Conservation (phyloP, 2,797 vertebrate genomes). For the Strix occidentalis region DNA sequence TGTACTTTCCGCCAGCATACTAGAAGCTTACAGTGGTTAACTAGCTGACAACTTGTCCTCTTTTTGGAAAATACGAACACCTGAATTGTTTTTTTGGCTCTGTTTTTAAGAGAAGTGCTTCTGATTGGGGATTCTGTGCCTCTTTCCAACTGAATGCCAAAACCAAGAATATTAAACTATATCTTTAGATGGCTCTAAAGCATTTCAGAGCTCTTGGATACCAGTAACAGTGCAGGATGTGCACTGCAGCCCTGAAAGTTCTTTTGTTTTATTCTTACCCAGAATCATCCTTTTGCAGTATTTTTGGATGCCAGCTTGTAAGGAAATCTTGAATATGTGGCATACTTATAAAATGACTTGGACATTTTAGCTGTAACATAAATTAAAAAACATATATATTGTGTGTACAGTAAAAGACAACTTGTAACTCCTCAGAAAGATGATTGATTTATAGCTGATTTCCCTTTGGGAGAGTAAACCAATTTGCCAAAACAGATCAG, state of each 20-base stretch:
- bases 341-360: neutral
- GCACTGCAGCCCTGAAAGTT: neutral
- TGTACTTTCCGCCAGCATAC: neutral
- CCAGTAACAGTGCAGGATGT: neutral
- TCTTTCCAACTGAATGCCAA: neutral
- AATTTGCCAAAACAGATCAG: neutral
- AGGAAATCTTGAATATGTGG: neutral
- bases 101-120: neutral
- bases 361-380: neutral
- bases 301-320: neutral
- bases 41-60: neutral
- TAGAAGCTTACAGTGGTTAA: neutral
- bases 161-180: neutral
- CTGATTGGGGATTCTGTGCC: neutral
- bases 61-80: neutral
- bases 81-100: neutral
- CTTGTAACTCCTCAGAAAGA: neutral
- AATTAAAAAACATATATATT: neutral
- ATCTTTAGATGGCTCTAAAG: neutral
- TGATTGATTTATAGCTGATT: neutral
- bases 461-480: neutral
- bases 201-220: neutral
- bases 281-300: neutral
- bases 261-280: neutral
- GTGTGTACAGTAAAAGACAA: neutral